Evolutionary conservation across 1,140 invertebrate species (phyloP).

Genomic region (honey bee (Apis mellifera)): DNA sequence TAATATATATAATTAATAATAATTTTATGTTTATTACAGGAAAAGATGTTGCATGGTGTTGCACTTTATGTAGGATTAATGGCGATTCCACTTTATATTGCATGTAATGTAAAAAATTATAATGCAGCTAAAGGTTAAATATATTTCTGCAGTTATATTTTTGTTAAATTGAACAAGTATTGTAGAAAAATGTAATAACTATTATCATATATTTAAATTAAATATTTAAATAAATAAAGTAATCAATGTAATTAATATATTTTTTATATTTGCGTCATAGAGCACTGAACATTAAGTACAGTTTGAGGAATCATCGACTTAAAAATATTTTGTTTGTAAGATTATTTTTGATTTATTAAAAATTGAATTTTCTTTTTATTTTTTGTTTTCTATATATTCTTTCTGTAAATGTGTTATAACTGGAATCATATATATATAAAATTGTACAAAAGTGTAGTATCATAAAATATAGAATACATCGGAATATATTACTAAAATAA

Average conservation of each 20-base stretch:
- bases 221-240: background rate
- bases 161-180: background rate
- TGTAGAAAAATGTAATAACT: background rate
- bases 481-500: background rate
- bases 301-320: background rate
- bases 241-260: background rate
- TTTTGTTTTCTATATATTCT: background rate
- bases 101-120: conserved; percentile 7
- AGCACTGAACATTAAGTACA: background rate
- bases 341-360: too few relatives aligned
- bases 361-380: background rate
- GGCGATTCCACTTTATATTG: background rate
- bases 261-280: background rate
- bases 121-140: background rate
- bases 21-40: conserved; percentile 1
- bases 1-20: background rate
- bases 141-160: background rate
- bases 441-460: conserved; percentile 15
- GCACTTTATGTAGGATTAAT: background rate
- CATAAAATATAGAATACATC: background rate
- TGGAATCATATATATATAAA: background rate
- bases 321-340: background rate
- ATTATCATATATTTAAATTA: background rate
- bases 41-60: background rate
- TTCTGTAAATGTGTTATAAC: background rate